Evolutionary conservation across 2,113 vertebrate genomes (phyloP), one percentile per base, ranked within the genome.

Genomic region (Oryzias melastigma): DNA sequence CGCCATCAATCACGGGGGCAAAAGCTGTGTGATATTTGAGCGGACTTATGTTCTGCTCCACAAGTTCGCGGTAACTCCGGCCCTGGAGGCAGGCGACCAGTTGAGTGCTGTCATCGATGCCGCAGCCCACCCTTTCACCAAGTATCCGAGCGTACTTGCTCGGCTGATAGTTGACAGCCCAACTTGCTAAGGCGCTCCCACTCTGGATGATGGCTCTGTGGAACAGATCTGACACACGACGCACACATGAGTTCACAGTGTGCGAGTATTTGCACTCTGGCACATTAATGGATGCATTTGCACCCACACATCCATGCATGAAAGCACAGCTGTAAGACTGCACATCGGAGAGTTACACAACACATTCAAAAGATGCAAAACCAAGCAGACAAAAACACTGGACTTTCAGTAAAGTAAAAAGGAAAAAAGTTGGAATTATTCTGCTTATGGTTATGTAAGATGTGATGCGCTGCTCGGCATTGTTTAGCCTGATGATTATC

Each of bases 141-240:
- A 99, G 84, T 80, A 95, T 90, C 41, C 94, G 91, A 2, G 95
- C 94, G 77, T 97, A 98, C 82, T 96, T 96, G 91, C 95, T 95
- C 52, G 97, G 97, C 89, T 98, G 96, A 81, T 99, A 99, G 92
- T 99, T 99, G 65, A 99, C 95, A 0, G 97, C 97, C 97, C 97
- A 99, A 89, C 96, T 98, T 87, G 96, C 97, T 73, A 99, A 85
- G 42, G 97, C 96, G 3, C 95, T 97, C 65, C 97, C 97, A 14
- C 96, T 98, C 92, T 99, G 97, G 89, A 98, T 98, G 89, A 98
- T 96, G 54, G 97, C 97, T 75, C 97, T 97, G 87, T 99, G 96
- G 85, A 98, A 99, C 52, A 99, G 92, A 81, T 98, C 97, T 99
- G 92, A 83, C 72, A 89, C 65, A 80, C 51, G 50, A 54, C 46